Percentiles rank a stretch among this genome's conserved stretches.
These are phyloP conservation scores for Proterorhinus semilunaris DNA, from an alignment of 2,113 vertebrate genomes.

Conservation along the genomic window DNA sequence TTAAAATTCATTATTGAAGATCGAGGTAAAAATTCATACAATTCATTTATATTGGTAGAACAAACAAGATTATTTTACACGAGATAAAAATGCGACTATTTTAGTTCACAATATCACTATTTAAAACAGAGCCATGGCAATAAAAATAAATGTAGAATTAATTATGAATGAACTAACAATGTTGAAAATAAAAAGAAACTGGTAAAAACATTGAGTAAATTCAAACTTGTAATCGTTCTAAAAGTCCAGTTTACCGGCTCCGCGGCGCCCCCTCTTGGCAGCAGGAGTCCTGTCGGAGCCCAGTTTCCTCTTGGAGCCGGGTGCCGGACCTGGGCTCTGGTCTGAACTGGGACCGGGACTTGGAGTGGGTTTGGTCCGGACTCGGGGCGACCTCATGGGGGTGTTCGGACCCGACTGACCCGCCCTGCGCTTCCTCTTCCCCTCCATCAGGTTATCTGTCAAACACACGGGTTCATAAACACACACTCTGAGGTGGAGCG, in stretches of 20 bases:
- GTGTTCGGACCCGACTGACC: constrained; percentile 68
- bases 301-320: constrained; percentile 83
- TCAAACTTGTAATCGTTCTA: neutral
- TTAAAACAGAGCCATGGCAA: no score
- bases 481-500: no score
- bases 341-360: constrained; percentile 56
- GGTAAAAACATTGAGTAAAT: no score
- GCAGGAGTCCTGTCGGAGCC: constrained; percentile 77
- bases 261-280: constrained; percentile 89
- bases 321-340: constrained; percentile 37
- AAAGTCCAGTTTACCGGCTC: constrained; percentile 36
- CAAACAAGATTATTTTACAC: neutral
- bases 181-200: neutral
- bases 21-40: neutral
- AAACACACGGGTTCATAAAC: no score
- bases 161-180: neutral
- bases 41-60: neutral
- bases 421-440: constrained; percentile 87
- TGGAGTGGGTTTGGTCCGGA: constrained; percentile 56
- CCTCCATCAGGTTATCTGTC: constrained; percentile 96
- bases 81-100: no score
- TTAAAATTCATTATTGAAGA: neutral
- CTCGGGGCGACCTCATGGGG: constrained; percentile 67
- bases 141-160: no score
- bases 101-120: no score